Evolutionary conservation across 1,140 invertebrate genomes (phyloP).

Genomic region (Chironomus tepperi): DNA sequence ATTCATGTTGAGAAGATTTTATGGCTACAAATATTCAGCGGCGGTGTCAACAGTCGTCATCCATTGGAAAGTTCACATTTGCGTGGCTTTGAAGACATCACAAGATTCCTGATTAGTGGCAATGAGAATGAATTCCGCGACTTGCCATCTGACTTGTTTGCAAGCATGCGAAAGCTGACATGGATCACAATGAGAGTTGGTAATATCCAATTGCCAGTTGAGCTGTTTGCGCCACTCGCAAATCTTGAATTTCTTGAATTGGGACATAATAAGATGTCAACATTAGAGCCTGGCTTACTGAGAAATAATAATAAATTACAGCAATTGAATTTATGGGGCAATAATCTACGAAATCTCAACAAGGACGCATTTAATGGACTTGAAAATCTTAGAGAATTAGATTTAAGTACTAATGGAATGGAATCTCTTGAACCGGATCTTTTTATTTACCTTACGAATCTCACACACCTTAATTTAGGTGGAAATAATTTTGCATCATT

Average conservation of each 20-base stretch:
- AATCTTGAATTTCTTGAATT: slow-evolving; percentile 51
- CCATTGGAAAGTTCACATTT: not conserved
- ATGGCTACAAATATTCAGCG: not conserved
- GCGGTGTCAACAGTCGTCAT: not conserved
- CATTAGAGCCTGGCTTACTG: slow-evolving; percentile 49
- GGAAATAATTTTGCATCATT: slow-evolving; percentile 50
- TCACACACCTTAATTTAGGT: slow-evolving; percentile 50
- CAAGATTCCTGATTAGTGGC: not conserved
- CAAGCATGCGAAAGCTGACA: not conserved
- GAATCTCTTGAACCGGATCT: slow-evolving; percentile 46
- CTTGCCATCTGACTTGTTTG: not conserved
- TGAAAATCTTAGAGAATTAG: slow-evolving; percentile 47
- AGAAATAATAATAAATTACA: slow-evolving; percentile 46
- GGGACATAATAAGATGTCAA: slow-evolving; percentile 48
- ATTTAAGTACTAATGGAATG: slow-evolving; percentile 52
- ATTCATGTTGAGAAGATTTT: not conserved
- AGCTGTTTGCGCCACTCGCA: slow-evolving; percentile 45
- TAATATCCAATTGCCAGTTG: slow-evolving; percentile 43
- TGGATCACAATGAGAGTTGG: not conserved
- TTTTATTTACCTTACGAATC: slow-evolving; percentile 47
- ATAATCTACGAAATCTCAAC: slow-evolving; percentile 48
- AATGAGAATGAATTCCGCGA: not conserved
- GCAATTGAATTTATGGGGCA: slow-evolving; percentile 53
- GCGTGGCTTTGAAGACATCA: not conserved
- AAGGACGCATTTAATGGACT: slow-evolving; percentile 49